Base-by-base conservation (phyloP, 2,113 vertebrate genomes). In the Myanophis thanlyinensis region DNA sequence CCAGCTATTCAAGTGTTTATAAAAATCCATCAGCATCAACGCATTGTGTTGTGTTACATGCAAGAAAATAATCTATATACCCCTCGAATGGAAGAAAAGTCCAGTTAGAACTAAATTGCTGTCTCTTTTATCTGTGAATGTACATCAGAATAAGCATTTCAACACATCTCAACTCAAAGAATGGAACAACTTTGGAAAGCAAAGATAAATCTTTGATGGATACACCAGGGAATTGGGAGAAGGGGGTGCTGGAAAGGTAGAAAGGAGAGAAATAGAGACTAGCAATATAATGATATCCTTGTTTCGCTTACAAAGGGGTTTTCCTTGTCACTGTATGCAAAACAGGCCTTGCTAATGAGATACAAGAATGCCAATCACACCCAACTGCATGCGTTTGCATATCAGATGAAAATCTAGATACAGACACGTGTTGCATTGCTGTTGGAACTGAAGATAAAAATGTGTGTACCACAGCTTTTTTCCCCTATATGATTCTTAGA, bases 401-500 rank as follows among this genome's bases (percentile, higher is more conserved):
- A 59, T 23, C 90, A 91, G 4, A 84, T 0, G 0, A 0, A 0
- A 93, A 88, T 91, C 52, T 9, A 51, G 46, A 56, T 35, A 20
- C 48, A 22, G 25, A 3, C 1, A 4, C 1, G 22, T n/a, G 54
- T 53, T 22, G 87, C 44, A 30, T 40, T 96, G 91, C 80, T 18
- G 11, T 88, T 91, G 92, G 91, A 62, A 89, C 49, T 40, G 46
- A 35, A 96, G 94, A 91, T 94, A 95, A 93, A 96, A 96, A 96
- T 90, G 86, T 94, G 93, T 88, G 88, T 6, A 2, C 62, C 2
- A 9, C 30, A 94, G 91, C 96, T 3, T 44, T 62, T 73, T 44
- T 40, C n/a, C n/a, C n/a, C n/a, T 22, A 80, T 9, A 7, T 80
- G 73, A 22, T 80, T 80, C 73, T 44, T 44, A 40, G 73, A 40